Evolutionary conservation across 2,888 invertebrate genomes (phyloP).

Genomic region (Athalia circularis): DNA sequence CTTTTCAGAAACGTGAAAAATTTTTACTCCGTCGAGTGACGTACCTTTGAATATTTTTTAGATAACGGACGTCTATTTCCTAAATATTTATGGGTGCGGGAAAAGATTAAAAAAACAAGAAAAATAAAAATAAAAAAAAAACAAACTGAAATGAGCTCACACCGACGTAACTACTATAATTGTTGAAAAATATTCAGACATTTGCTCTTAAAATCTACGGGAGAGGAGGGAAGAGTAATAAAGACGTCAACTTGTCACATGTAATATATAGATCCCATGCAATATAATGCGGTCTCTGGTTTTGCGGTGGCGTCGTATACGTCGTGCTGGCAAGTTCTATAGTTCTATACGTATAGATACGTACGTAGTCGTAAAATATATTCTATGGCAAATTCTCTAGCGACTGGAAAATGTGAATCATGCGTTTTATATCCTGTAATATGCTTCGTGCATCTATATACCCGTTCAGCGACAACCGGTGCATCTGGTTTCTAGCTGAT

Average conservation of each 20-base stretch:
- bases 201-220: conserved; percentile 27
- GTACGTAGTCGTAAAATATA: conserved; percentile 13
- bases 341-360: neutral
- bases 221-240: neutral
- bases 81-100: no score
- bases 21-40: no score
- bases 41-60: no score
- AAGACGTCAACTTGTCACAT: conserved; percentile 42
- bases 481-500: no score
- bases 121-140: neutral
- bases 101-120: no score
- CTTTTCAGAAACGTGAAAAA: no score
- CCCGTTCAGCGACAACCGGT: no score
- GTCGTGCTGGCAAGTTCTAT: neutral
- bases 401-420: no score
- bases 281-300: neutral
- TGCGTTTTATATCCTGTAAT: no score
- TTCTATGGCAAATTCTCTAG: neutral
- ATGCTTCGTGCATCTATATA: no score
- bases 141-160: neutral
- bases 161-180: neutral
- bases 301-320: neutral
- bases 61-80: no score
- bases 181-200: neutral
- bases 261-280: neutral